phyloP scores from a whole-genome alignment of 35 echinoderm and acorn worm species.

The Patiria miniata region DNA sequence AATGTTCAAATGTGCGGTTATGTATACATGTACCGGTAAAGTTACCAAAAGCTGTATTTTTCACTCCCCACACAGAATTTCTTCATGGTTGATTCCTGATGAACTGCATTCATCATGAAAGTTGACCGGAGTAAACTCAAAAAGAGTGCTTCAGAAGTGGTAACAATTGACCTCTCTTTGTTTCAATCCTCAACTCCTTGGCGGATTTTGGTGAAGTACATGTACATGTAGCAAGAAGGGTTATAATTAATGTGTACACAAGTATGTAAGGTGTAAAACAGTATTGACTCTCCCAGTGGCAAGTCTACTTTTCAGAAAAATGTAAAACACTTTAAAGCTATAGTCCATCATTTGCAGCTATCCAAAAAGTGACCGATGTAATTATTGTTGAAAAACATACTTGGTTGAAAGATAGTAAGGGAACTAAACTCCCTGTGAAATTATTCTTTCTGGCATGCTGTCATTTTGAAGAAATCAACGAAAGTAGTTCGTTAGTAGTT shows the following conservation, averaged over 20 bases:
- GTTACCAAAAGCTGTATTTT: not conserved
- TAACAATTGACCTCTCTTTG: constrained; percentile 50
- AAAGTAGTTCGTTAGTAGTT: no score
- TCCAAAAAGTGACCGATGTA: no score
- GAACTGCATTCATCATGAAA: constrained; percentile 65
- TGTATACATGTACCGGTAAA: not conserved
- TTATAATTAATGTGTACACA: not conserved
- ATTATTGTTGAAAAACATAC: no score
- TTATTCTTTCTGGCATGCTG: no score
- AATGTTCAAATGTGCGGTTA: no score
- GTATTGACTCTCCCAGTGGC: not conserved
- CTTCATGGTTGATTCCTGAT: constrained; percentile 1
- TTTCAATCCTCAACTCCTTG: not conserved
- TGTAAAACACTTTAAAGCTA: no score
- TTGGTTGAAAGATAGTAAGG: no score
- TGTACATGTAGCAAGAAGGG: not conserved
- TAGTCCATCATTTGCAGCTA: no score
- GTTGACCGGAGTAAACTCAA: constrained; percentile 96
- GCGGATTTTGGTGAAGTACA: not conserved
- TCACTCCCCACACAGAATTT: not conserved
- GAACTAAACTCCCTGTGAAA: no score
- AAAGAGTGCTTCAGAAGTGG: constrained; percentile 96
- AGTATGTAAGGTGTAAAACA: not conserved
- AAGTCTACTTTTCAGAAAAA: no score
- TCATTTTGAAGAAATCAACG: no score